Evolutionary conservation across 1,140 invertebrate genomes (phyloP), one percentile per base, ranked within the genome.

Genomic region (Planococcus citri): DNA sequence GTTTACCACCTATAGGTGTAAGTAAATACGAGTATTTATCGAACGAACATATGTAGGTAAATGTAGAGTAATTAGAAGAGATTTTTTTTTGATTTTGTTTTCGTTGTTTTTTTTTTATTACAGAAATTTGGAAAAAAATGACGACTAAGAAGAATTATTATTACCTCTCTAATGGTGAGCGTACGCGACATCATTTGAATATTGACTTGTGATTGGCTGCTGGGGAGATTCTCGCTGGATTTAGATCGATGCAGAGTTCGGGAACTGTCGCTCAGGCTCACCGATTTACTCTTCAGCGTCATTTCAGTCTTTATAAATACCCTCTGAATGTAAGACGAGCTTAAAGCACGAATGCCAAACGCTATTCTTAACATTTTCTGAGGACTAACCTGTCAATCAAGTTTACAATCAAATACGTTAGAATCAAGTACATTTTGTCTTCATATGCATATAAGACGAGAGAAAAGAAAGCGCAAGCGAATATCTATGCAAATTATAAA

Each of bases 171-270:
- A 75, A 94, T 92, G 72, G 90, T 92, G 71, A 94, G 83, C 51
- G 92, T 94, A 76, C 92, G 90, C 20, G 91, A 94, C 84, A 92
- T 89, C 90, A 92, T 93, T 79, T 93, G 90, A 72, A 94, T 92
- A 80, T 92, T 92, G 79, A 89, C 87, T 82, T 94, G 92, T 64
- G 90, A 91, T 77, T 94, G 90, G 80, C 90, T 92, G 75, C 89
- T 91, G 70, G 91, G 90, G 73, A 94, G 80, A 81, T 92, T 93
- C 79, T 94, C 91, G 60, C 86, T 88, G 24, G 91, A 94, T 74
- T 89, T 82, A 64, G 90, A 91, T 74, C 88, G 82, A 51, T 86
- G 84, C 74, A 92, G 79, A 72, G 85, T 83, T 74, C 86, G 83
- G 25, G 86, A 84, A 70, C 87, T 87, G 70, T 84, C 85, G 58